phyloP scores from a whole-genome alignment of 2,797 vertebrate species.

The Amazona ochrocephala region DNA sequence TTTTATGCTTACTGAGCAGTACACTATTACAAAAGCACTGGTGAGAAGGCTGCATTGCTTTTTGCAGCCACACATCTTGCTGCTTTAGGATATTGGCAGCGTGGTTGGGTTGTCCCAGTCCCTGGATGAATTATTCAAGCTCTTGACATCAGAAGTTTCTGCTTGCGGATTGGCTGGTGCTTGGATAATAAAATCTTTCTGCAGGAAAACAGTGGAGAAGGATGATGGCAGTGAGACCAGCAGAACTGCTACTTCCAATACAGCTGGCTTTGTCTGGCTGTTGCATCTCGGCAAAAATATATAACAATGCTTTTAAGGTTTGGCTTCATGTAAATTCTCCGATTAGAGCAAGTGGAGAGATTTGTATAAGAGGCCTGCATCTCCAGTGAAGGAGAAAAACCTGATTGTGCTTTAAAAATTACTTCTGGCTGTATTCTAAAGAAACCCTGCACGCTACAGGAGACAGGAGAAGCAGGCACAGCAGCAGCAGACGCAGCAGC shows the following conservation, averaged over 20 bases:
- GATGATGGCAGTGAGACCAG: slow-evolving; percentile 69
- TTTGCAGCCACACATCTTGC: slow-evolving; percentile 41
- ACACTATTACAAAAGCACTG: not conserved
- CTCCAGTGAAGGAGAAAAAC: slow-evolving; percentile 10
- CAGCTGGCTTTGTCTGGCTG: slow-evolving; percentile 39
- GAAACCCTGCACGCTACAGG: not conserved
- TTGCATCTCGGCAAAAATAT: not conserved
- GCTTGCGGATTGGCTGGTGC: slow-evolving; percentile 78
- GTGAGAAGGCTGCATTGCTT: slow-evolving; percentile 3
- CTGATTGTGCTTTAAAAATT: not conserved
- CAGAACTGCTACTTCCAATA: slow-evolving; percentile 45
- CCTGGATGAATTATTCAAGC: slow-evolving; percentile 73
- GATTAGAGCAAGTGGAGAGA: not conserved
- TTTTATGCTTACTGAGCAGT: not conserved
- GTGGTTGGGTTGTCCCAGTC: slow-evolving; percentile 49
- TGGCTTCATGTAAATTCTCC: not conserved
- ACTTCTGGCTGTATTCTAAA: slow-evolving; percentile 10
- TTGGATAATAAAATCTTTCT: slow-evolving; percentile 79
- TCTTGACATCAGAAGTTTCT: slow-evolving; percentile 84
- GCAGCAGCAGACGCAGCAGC: not conserved
- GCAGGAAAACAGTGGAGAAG: slow-evolving; percentile 71
- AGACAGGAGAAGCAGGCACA: not conserved
- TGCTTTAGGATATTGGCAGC: slow-evolving; percentile 11
- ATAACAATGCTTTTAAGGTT: slow-evolving; percentile 45
- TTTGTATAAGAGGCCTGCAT: not conserved